These are phyloP conservation scores for Semaprochilodus insignis DNA, from an alignment of 2,797 vertebrate genomes.

Conservation along the genomic window DNA sequence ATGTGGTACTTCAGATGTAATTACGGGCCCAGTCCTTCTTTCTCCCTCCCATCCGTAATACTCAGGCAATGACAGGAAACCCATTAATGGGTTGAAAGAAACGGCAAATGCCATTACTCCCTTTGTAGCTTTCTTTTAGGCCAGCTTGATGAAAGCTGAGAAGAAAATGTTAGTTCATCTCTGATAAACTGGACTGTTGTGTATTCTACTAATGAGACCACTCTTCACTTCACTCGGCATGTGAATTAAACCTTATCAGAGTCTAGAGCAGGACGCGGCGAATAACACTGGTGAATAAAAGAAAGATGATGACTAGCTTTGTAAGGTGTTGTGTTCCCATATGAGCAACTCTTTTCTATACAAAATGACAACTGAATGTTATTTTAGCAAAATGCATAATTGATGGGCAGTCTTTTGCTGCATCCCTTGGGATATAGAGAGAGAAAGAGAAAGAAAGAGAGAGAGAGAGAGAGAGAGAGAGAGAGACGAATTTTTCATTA, in stretches of 20 bases:
- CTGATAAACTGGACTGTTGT: slow-evolving; percentile 46
- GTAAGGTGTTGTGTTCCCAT: slow-evolving; percentile 23
- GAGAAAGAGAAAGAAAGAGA: background rate
- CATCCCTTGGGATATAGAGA: background rate
- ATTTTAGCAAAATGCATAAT: slow-evolving; percentile 23
- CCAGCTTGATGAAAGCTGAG: slow-evolving; percentile 28
- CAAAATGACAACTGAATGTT: slow-evolving; percentile 4
- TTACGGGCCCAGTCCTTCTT: slow-evolving; percentile 45
- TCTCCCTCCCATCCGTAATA: slow-evolving; percentile 11
- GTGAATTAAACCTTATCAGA: slow-evolving; percentile 37
- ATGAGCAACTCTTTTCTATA: background rate
- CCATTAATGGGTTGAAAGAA: slow-evolving; percentile 53
- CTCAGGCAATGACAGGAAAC: slow-evolving; percentile 48
- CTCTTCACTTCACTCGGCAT: slow-evolving; percentile 5
- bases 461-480: background rate
- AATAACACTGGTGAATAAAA: slow-evolving; percentile 15
- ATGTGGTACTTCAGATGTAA: slow-evolving; percentile 59
- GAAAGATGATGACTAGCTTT: background rate
- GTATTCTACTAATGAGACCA: slow-evolving; percentile 29
- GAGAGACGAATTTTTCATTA: slow-evolving; percentile 14
- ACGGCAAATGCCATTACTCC: slow-evolving; percentile 43
- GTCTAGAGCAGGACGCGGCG: background rate
- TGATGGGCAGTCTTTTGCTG: slow-evolving; percentile 23
- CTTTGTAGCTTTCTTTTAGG: slow-evolving; percentile 36
- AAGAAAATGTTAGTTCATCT: slow-evolving; percentile 32